Evolutionary conservation across 2,113 vertebrate genomes (phyloP).

Genomic region (Cromileptes altivelis): DNA sequence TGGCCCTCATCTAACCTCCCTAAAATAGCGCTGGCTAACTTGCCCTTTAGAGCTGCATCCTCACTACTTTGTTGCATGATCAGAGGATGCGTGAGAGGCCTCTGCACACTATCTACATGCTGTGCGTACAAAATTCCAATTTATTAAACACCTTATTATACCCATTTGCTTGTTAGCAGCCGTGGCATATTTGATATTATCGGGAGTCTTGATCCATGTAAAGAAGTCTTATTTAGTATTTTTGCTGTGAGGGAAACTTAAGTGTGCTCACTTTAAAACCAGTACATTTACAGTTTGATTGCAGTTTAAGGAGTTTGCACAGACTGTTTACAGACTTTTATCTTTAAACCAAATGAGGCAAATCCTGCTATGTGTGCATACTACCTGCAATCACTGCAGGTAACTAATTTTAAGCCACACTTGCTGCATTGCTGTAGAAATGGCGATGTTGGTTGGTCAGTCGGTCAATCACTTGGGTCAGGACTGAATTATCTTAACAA

Average conservation of each 20-base stretch:
- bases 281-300: too few species aligned
- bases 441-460: too few species aligned
- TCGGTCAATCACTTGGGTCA: not conserved
- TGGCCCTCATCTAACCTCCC: constrained; percentile 42
- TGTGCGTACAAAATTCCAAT: constrained; percentile 28
- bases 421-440: not conserved
- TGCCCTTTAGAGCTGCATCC: constrained; percentile 42
- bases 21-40: constrained; percentile 42
- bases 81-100: not conserved
- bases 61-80: constrained; percentile 24
- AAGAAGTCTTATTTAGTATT: constrained; percentile 14
- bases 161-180: constrained; percentile 32
- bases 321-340: too few species aligned
- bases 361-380: too few species aligned
- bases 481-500: not conserved
- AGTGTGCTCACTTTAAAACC: too few species aligned
- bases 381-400: too few species aligned
- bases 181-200: constrained; percentile 35
- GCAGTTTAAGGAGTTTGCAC: too few species aligned
- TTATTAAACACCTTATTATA: constrained; percentile 47
- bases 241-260: constrained; percentile 6
- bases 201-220: constrained; percentile 29
- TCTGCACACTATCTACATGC: constrained; percentile 3
- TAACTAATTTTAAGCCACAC: not conserved
- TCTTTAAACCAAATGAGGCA: too few species aligned